phyloP scores from a whole-genome alignment of 2,113 vertebrate species.

The Myanophis thanlyinensis region DNA sequence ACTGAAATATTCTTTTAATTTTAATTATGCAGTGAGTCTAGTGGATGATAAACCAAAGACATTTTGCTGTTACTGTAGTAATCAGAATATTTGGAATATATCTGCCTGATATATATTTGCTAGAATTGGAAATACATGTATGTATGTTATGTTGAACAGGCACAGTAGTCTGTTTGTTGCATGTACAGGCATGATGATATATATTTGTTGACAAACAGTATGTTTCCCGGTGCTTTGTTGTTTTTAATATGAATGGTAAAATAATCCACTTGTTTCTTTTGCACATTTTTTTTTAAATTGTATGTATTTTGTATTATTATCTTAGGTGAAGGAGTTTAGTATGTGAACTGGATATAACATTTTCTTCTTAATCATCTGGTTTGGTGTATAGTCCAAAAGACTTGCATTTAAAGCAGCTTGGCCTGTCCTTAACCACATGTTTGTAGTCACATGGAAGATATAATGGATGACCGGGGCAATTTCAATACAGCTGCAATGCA shows the following conservation, averaged over 20 bases:
- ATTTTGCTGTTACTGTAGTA: accelerated
- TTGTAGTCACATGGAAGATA: not conserved
- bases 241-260: not conserved
- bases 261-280: not conserved
- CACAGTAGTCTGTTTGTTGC: not conserved
- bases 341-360: not conserved
- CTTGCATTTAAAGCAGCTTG: not conserved
- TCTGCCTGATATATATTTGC: not conserved
- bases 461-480: not conserved
- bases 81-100: not conserved
- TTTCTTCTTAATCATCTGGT: not conserved
- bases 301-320: not conserved
- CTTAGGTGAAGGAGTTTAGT: not conserved
- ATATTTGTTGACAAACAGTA: not conserved
- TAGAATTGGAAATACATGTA: not conserved
- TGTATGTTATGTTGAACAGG: not conserved
- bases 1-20: accelerated
- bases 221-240: not conserved
- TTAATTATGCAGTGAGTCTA: not conserved
- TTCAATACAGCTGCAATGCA: not conserved
- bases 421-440: not conserved
- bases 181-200: not conserved
- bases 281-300: not conserved
- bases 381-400: not conserved
- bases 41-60: not conserved